Evolutionary conservation across 2,888 invertebrate genomes (phyloP).

Genomic region (Serripes groenlandicus): DNA sequence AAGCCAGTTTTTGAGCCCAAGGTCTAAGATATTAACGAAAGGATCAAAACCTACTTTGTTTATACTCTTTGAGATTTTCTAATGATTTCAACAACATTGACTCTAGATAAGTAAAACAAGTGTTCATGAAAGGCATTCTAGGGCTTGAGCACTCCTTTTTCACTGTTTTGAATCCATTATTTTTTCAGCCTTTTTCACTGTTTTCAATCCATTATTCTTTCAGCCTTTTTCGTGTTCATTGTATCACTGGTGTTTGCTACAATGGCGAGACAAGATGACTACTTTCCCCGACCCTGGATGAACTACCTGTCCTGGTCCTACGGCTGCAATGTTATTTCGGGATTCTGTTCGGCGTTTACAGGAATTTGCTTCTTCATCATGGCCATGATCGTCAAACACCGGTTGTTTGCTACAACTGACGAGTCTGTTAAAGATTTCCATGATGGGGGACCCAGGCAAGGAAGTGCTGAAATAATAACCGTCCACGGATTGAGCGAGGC

Average conservation of each 20-base stretch:
- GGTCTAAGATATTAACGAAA: too few species aligned
- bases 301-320: slow-evolving; percentile 99
- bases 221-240: slow-evolving; percentile 80
- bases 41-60: too few species aligned
- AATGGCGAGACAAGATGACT: slow-evolving; percentile 94
- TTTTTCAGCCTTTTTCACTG: too few species aligned
- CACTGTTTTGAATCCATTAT: too few species aligned
- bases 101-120: too few species aligned
- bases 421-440: not conserved
- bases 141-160: too few species aligned
- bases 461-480: slow-evolving; percentile 53
- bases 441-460: slow-evolving; percentile 16
- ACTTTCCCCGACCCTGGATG: slow-evolving; percentile 98
- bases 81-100: too few species aligned
- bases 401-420: slow-evolving; percentile 44
- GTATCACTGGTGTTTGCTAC: slow-evolving; percentile 91
- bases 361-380: slow-evolving; percentile 81
- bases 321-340: slow-evolving; percentile 93
- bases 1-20: too few species aligned
- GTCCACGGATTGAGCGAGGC: slow-evolving; percentile 15
- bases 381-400: slow-evolving; percentile 72
- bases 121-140: too few species aligned
- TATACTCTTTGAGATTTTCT: too few species aligned
- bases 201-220: slow-evolving; percentile 49
- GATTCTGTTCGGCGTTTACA: slow-evolving; percentile 83